A percentile compares a stretch with the other conserved stretches of the same genome.
Conservation (phyloP, 2,888 invertebrate species). For the Drosophila flavopinicola region DNA sequence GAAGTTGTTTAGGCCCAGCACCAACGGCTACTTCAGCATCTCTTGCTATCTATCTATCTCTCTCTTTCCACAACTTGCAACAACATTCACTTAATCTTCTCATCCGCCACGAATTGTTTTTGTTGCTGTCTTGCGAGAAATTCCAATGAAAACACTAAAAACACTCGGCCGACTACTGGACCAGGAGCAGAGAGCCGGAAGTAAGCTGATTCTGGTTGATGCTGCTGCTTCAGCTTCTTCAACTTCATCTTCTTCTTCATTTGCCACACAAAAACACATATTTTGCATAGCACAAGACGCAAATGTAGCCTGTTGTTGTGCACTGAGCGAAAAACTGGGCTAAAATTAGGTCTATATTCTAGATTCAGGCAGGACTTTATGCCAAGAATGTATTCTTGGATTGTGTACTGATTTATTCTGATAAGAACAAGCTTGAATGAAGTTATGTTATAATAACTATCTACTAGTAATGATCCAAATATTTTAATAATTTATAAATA, state of each 20-base stretch:
- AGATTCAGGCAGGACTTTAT: too few species aligned
- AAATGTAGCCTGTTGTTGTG: not conserved
- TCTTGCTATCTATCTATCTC: too few species aligned
- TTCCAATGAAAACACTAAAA: conserved; percentile 63
- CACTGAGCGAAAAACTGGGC: too few species aligned
- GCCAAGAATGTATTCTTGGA: too few species aligned
- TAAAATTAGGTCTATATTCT: too few species aligned
- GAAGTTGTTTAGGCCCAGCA: conserved; percentile 76
- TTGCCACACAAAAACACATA: conserved; percentile 16
- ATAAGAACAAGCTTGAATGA: too few species aligned
- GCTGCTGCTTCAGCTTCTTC: too few species aligned
- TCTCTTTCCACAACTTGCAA: conserved; percentile 18
- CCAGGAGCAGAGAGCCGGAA: conserved; percentile 36
- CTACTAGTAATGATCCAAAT: too few species aligned
- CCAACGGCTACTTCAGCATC: conserved; percentile 8
- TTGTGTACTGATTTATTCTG: too few species aligned
- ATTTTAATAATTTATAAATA: too few species aligned
- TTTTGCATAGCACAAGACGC: conserved; percentile 43
- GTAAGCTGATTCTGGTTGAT: conserved; percentile 38
- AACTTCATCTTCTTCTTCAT: too few species aligned
- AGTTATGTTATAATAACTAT: too few species aligned
- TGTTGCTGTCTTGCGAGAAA: conserved; percentile 40
- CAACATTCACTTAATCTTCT: conserved; percentile 51
- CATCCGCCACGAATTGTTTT: conserved; percentile 40
- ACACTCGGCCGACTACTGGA: not conserved